phyloP scores from a whole-genome alignment of 2,888 invertebrate genomes.

The Trachelus stipa region DNA sequence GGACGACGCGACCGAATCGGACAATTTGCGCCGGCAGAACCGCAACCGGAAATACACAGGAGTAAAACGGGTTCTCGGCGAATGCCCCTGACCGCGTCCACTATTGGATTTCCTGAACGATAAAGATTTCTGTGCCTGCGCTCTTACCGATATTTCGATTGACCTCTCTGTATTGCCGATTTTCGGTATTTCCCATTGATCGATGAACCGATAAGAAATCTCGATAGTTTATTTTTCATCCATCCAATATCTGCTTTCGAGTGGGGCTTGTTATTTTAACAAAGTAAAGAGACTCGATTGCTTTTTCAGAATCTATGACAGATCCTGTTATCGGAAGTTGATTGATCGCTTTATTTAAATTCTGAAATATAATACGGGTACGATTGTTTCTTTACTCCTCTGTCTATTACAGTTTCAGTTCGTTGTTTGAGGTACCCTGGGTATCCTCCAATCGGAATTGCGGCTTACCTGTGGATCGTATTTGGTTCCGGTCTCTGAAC shows the following conservation, averaged over 20 bases:
- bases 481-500: slow-evolving; percentile 7
- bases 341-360: neutral
- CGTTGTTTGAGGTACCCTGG: neutral
- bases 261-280: neutral
- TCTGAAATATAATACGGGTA: neutral
- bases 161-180: neutral
- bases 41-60: neutral
- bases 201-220: neutral
- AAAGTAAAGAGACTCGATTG: neutral
- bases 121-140: neutral
- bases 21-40: neutral
- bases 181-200: neutral
- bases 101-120: neutral
- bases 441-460: neutral
- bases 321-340: neutral
- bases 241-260: neutral
- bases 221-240: neutral
- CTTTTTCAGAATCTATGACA: neutral
- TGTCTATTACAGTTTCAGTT: neutral
- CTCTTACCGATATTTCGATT: neutral
- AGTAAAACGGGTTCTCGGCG: neutral
- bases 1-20: neutral
- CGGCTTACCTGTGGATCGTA: neutral
- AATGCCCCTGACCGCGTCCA: neutral
- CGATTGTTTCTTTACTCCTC: neutral